These are phyloP conservation scores for Dryomyza anilis DNA, from an alignment of 2,888 invertebrate species.

Conservation along the genomic window DNA sequence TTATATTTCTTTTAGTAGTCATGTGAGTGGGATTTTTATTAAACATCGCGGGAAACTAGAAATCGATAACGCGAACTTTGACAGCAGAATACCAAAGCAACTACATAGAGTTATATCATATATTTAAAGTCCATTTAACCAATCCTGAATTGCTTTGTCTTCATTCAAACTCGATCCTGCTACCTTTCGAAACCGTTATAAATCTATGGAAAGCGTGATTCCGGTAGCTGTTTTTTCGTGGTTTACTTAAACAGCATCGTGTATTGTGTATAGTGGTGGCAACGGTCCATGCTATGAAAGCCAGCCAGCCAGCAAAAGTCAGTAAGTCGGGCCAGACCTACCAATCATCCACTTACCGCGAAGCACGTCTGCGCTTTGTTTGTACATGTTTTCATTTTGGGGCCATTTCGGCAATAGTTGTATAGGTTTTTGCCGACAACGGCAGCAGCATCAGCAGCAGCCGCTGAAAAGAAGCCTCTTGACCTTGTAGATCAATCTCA, in stretches of 20 bases:
- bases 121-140: no score
- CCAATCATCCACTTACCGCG: constrained; percentile 21
- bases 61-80: no score
- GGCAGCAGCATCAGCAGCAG: constrained; percentile 1
- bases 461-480: constrained; percentile 5
- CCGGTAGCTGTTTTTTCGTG: constrained; percentile 9
- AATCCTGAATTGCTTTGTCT: no score
- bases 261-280: background rate
- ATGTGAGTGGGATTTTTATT: no score
- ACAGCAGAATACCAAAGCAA: no score
- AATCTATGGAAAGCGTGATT: constrained; percentile 11
- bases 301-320: background rate
- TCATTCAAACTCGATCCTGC: background rate
- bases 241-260: background rate
- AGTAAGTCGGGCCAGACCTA: background rate
- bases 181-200: background rate
- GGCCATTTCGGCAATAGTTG: background rate
- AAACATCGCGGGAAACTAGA: no score
- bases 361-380: constrained; percentile 22
- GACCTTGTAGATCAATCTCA: constrained; percentile 33
- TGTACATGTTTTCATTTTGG: background rate
- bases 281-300: background rate
- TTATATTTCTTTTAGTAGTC: no score
- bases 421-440: constrained; percentile 3
- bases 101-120: no score